Evolutionary conservation across 2,113 vertebrate genomes (phyloP).

Genomic region (Hiodon alosoides): DNA sequence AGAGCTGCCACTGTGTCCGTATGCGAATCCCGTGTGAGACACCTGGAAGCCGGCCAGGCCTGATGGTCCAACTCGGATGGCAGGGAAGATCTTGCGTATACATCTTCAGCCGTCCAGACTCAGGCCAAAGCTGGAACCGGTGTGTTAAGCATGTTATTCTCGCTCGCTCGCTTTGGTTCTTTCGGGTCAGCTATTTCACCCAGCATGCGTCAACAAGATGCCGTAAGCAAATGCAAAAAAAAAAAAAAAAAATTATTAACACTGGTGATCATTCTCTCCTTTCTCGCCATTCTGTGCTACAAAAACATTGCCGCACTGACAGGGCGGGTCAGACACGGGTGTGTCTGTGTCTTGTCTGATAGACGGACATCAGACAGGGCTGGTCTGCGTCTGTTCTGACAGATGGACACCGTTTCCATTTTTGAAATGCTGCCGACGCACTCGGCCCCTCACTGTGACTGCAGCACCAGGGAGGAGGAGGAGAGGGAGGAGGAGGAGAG

Average conservation of each 20-base stretch:
- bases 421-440: not conserved
- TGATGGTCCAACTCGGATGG: not conserved
- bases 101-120: not conserved
- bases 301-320: not conserved
- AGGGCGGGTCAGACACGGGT: not conserved
- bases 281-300: too few relatives aligned
- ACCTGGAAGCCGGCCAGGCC: not conserved
- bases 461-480: too few relatives aligned
- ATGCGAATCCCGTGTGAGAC: not conserved
- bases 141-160: too few relatives aligned
- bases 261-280: too few relatives aligned
- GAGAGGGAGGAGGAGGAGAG: not conserved
- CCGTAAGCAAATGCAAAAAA: too few relatives aligned
- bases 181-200: not conserved
- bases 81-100: not conserved
- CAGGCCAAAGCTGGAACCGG: not conserved
- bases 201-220: not conserved
- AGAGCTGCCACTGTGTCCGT: not conserved
- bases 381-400: not conserved
- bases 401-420: conserved; percentile 13
- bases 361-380: not conserved
- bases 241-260: too few relatives aligned
- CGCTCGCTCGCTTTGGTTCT: too few relatives aligned
- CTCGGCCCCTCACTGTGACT: not conserved
- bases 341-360: not conserved